A percentile compares a stretch with the other conserved stretches of the same genome.
phyloP scores from a whole-genome alignment of 2,113 vertebrate species.

The Lanius ludovicianus region DNA sequence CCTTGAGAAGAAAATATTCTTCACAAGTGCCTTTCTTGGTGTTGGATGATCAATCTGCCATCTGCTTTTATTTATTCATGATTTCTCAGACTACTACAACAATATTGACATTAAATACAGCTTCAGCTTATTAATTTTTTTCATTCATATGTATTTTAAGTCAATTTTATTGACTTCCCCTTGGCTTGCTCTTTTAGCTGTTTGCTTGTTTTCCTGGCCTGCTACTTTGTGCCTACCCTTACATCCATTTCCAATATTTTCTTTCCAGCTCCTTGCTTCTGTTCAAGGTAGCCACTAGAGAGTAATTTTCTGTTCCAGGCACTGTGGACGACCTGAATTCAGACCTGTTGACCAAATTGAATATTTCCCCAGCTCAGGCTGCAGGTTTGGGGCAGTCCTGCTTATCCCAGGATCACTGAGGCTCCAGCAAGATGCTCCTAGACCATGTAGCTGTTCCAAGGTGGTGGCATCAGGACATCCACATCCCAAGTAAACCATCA shows the following conservation, averaged over 20 bases:
- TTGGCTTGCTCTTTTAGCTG: slow-evolving; percentile 42
- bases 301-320: background rate
- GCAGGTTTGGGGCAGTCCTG: background rate
- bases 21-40: slow-evolving; percentile 41
- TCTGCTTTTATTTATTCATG: slow-evolving; percentile 66
- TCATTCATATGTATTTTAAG: slow-evolving; percentile 59
- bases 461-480: background rate
- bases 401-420: background rate
- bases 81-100: slow-evolving; percentile 47
- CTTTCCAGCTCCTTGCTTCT: background rate
- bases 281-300: background rate
- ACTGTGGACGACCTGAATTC: background rate
- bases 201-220: background rate
- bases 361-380: background rate
- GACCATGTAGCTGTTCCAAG: background rate
- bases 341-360: background rate
- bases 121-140: slow-evolving; percentile 52
- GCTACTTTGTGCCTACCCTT: background rate
- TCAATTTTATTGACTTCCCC: slow-evolving; percentile 42
- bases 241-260: background rate
- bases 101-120: slow-evolving; percentile 58
- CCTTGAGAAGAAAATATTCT: slow-evolving; percentile 24
- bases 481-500: background rate
- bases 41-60: slow-evolving; percentile 55
- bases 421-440: background rate